Conservation (phyloP, 2,888 invertebrate genomes). For the Sussaba pulchella region DNA sequence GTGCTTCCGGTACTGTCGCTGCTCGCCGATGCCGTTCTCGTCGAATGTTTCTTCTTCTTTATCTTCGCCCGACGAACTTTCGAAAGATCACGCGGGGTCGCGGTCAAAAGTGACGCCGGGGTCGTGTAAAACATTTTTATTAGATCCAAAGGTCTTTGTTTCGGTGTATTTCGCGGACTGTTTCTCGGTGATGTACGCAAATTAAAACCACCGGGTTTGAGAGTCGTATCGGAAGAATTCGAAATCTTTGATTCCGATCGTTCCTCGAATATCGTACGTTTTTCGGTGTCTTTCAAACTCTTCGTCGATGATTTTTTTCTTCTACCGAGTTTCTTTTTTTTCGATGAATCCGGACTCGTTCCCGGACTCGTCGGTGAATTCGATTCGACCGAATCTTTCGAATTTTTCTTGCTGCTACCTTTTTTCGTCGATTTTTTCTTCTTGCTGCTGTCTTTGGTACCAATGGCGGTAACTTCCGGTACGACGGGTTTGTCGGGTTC, state of each 20-base stretch:
- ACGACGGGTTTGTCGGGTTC: slow-evolving; percentile 72
- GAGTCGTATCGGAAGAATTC: slow-evolving; percentile 66
- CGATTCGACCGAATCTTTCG: slow-evolving; percentile 61
- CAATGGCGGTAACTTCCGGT: slow-evolving; percentile 69
- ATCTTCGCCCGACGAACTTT: slow-evolving; percentile 81
- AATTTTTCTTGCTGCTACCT: slow-evolving; percentile 58
- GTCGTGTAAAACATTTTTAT: slow-evolving; percentile 82
- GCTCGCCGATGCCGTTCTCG: slow-evolving; percentile 79
- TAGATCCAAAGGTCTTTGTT: slow-evolving; percentile 80
- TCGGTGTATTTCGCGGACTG: slow-evolving; percentile 75
- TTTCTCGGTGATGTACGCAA: slow-evolving; percentile 67
- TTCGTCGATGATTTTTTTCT: slow-evolving; percentile 78
- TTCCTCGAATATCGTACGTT: slow-evolving; percentile 66
- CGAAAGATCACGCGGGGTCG: slow-evolving; percentile 81
- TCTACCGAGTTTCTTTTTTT: slow-evolving; percentile 77
- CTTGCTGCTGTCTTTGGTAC: slow-evolving; percentile 62
- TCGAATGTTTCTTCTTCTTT: slow-evolving; percentile 79
- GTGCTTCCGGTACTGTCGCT: slow-evolving; percentile 82
- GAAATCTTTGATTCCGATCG: slow-evolving; percentile 65
- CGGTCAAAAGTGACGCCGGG: slow-evolving; percentile 80
- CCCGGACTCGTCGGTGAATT: slow-evolving; percentile 63
- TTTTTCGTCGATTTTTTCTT: slow-evolving; percentile 55
- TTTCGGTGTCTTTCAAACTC: slow-evolving; percentile 83
- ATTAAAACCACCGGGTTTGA: slow-evolving; percentile 67
- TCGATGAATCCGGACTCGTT: slow-evolving; percentile 75